Percentiles rank a stretch among this genome's conserved stretches.
These are phyloP conservation scores for Galeopsomyia nigrocyanea DNA, from an alignment of 2,888 invertebrate genomes.

Conservation along the genomic window DNA sequence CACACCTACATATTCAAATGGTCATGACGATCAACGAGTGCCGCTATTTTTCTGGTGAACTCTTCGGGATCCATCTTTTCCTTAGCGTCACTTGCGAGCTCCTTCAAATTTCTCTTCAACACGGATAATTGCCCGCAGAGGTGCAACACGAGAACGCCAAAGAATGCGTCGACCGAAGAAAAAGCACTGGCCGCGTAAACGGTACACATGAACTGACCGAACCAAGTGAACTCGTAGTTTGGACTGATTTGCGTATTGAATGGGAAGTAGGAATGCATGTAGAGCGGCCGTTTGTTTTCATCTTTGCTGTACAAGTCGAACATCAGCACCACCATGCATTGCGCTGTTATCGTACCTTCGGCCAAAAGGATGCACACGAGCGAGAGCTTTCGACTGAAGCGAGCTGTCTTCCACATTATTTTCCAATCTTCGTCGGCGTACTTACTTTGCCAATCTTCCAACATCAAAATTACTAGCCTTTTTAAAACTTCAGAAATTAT, in stretches of 20 bases:
- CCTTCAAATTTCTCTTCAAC: neutral
- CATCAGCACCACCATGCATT: neutral
- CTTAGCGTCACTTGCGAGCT: neutral
- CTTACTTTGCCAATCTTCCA: constrained; percentile 1
- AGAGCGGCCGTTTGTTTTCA: constrained; percentile 12
- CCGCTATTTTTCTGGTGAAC: neutral
- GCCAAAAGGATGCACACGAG: constrained; percentile 47
- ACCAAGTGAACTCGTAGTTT: constrained; percentile 49
- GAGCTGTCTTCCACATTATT: constrained; percentile 46
- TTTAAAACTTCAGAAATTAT: neutral
- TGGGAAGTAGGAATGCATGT: constrained; percentile 49
- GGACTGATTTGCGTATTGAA: constrained; percentile 40
- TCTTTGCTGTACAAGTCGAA: neutral
- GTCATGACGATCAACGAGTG: constrained; percentile 7
- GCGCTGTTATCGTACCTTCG: constrained; percentile 7
- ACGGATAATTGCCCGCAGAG: constrained; percentile 55
- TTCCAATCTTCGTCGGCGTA: neutral
- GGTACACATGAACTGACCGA: neutral
- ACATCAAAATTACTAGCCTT: neutral
- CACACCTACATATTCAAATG: constrained; percentile 27
- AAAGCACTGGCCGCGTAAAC: neutral
- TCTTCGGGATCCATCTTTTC: neutral
- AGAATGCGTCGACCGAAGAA: constrained; percentile 52
- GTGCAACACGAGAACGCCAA: constrained; percentile 55
- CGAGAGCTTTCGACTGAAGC: constrained; percentile 45